Base-by-base conservation (phyloP, 2,797 vertebrate species). In the Dryobates pubescens region DNA sequence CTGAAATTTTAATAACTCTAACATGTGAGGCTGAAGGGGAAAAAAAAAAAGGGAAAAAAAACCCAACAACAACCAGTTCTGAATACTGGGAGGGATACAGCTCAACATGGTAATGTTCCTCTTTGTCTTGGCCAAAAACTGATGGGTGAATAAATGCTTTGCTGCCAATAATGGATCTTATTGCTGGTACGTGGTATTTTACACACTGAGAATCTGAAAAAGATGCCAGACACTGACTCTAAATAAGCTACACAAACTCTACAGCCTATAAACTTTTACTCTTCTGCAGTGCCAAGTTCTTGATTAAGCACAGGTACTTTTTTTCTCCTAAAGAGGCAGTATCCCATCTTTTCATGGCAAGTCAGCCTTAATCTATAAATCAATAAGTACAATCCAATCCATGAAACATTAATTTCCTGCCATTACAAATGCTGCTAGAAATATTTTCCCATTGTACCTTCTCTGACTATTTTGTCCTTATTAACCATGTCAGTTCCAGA, bases 1-100 rank as follows among this genome's bases (percentile, higher is more conserved):
- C 19, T 67, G 63, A 92, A 85, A 92, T 87, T 51, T 94, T 92
- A 88, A 71, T 82, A 90, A 82, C 59, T 85, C 69, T 86, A 85
- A 63, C 58, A 82, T 75, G 27, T 62, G 76, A 90, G 17, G n/a
- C n/a, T 89, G 59, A 82, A 71, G 17, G 3, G 32, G 73, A 63
- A 65, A 43, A 62, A 68, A 53, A 65, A 16, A 38, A 38, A 38
- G 36, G 38, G 38, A 22, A 20, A 49, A 20, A 49, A 22, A 49
- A 49, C 47, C 20, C 49, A 51, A 51, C 11, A 68, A 62, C 41
- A 57, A 72, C 53, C 49, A 38, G 41, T 43, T 85, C 38, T 68
- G 86, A 88, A 79, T 75, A 86, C 24, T 81, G 63, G 24, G 73
- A 82, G 34, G 30, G 47, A 82, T 77, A 59, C 57, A 78, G 32